Evolutionary conservation across 2,888 invertebrate genomes (phyloP), one percentile per base, ranked within the genome.

Genomic region (Hirtodrosophila trivittata): DNA sequence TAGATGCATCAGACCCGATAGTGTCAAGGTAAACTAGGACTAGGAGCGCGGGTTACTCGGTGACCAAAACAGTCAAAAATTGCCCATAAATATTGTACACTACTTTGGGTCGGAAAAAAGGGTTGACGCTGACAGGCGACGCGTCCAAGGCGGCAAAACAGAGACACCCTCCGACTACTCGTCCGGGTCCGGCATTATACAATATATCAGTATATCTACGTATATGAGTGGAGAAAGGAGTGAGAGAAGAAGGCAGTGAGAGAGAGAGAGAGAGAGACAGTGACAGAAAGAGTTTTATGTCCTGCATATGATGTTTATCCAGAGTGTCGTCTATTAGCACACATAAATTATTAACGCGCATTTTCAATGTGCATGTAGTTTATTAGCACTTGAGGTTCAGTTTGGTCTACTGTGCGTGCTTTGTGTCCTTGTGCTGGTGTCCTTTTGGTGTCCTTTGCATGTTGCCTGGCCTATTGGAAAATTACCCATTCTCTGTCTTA

Each of bases 361-460:
- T 73, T 75, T 49, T 62, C 59, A 67, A 64, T 78, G 72, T 80
- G 77, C 70, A 74, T 77, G 77, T 80, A 80, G 87, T 87, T 86
- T 87, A 87, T 80, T 84, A 87, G 76, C 87, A 87, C 87, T 86
- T 86, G 75, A 39, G 42, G 25, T 30, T 4, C 32, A 32, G 8
- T 16, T 30, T 57, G 39, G 49, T 46, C 1, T 47, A 16, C 39
- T 35, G 49, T 56, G 51, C 46, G 42, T 64, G 62, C 21, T 21
- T 1, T 25, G 38, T 25, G 41, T 41, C 52, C 54, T 62, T 42
- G 55, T 63, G 38, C 18, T 43, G 9, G 72, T 74, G 84, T 74
- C 86, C 85, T 82, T 86, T 78, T 66, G 51, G 65, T 86, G 86
- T 80, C 75, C 74, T 84, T 86, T 76, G 85, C 82, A 82, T 82